Percentiles rank a stretch among this genome's conserved stretches.
phyloP scores from a whole-genome alignment of 2,797 vertebrate genomes.

The Pangasius mekongensis region DNA sequence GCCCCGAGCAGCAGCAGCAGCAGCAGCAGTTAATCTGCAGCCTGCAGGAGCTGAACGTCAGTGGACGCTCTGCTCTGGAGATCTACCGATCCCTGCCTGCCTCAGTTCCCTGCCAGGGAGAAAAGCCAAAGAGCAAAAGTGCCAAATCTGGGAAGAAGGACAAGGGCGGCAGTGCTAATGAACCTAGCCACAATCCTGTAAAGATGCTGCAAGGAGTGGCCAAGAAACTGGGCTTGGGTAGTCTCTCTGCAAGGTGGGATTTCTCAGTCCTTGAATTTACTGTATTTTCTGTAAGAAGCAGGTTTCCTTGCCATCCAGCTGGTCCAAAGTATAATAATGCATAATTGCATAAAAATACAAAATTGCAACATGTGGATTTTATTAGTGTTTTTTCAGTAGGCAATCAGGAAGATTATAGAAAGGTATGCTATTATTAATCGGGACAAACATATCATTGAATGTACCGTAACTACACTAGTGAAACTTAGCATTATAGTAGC shows the following conservation, averaged over 20 bases:
- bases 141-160: constrained; percentile 79
- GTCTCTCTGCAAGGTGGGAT: constrained; percentile 86
- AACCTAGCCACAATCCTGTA: constrained; percentile 78
- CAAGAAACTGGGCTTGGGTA: constrained; percentile 86
- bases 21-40: constrained; percentile 83
- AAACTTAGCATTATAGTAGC: not conserved
- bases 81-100: constrained; percentile 85
- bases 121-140: constrained; percentile 81
- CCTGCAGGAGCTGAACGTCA: constrained; percentile 82
- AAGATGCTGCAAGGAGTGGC: constrained; percentile 88
- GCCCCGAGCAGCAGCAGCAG: constrained; percentile 73
- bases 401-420: not conserved
- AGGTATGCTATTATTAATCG: not conserved
- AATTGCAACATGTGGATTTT: not conserved
- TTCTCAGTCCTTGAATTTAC: not conserved
- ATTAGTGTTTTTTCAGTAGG: not conserved
- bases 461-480: not conserved
- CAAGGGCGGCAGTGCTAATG: constrained; percentile 64
- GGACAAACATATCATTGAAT: not conserved
- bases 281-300: not conserved
- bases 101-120: constrained; percentile 73
- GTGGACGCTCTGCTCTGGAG: constrained; percentile 82
- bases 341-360: not conserved
- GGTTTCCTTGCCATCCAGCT: not conserved
- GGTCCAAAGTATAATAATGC: not conserved